Conservation (phyloP, 2,888 invertebrate genomes). For the Scaptomyza parva region DNA sequence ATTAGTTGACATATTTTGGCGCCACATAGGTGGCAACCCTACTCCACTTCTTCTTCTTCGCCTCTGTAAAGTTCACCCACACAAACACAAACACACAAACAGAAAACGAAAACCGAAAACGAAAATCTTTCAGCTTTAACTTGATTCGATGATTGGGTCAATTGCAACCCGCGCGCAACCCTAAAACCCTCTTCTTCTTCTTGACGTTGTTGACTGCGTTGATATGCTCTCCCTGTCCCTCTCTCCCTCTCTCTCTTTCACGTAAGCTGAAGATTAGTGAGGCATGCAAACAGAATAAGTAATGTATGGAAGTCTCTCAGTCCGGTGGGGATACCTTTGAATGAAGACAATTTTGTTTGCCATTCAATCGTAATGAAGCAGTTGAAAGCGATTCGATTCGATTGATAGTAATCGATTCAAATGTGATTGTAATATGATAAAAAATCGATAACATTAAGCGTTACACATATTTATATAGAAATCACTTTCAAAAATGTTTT, state of each 20-base stretch:
- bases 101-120: slow-evolving; percentile 4
- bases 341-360: neutral
- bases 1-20: slow-evolving; percentile 63
- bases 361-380: neutral
- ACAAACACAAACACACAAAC: neutral
- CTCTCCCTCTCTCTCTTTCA: neutral
- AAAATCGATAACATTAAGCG: neutral
- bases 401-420: neutral
- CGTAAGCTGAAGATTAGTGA: slow-evolving; percentile 47
- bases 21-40: slow-evolving; percentile 27
- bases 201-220: no score
- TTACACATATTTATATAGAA: neutral
- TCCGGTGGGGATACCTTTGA: slow-evolving; percentile 8
- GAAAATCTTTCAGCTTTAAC: slow-evolving; percentile 42
- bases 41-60: neutral
- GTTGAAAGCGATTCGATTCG: neutral
- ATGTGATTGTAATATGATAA: neutral
- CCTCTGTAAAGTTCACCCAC: neutral
- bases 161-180: slow-evolving; percentile 1
- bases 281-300: slow-evolving; percentile 48
- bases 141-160: slow-evolving; percentile 54
- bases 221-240: neutral
- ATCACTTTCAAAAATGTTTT: neutral
- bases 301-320: no score
- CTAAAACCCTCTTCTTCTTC: neutral